Conservation (phyloP, 2,888 invertebrate species). For the Pantelozetes paolii region DNA sequence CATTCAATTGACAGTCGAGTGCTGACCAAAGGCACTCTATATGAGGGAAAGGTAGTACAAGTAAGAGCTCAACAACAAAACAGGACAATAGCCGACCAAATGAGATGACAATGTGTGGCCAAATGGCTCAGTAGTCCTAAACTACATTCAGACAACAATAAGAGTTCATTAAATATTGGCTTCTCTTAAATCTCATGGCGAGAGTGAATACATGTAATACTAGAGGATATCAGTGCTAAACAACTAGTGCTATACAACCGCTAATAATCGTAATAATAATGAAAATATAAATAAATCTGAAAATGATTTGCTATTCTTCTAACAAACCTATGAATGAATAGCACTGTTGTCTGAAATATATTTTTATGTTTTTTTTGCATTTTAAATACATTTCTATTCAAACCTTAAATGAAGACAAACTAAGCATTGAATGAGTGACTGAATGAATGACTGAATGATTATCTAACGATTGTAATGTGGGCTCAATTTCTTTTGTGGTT, state of each 20-base stretch:
- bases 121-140: slow-evolving; percentile 5
- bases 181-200: neutral
- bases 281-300: slow-evolving; percentile 18
- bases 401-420: neutral
- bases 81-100: slow-evolving; percentile 29
- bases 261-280: slow-evolving; percentile 22
- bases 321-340: neutral
- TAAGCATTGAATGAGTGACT: neutral
- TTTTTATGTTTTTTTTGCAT: neutral
- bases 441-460: neutral
- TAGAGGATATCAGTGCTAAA: too few species aligned
- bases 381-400: slow-evolving; percentile 23
- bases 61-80: slow-evolving; percentile 31
- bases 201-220: neutral
- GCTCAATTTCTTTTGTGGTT: neutral
- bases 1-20: slow-evolving; percentile 26
- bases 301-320: slow-evolving; percentile 32
- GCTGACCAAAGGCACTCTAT: neutral
- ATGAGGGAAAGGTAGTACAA: neutral
- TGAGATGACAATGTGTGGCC: slow-evolving; percentile 36
- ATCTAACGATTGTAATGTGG: slow-evolving; percentile 5
- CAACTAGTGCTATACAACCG: neutral
- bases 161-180: slow-evolving; percentile 33
- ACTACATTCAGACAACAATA: slow-evolving; percentile 28
- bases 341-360: neutral